Evolutionary conservation across 92 coral and sea anemone genomes (phyloP), one percentile per base, ranked within the genome.

Genomic region (Virgularia gustaviana): DNA sequence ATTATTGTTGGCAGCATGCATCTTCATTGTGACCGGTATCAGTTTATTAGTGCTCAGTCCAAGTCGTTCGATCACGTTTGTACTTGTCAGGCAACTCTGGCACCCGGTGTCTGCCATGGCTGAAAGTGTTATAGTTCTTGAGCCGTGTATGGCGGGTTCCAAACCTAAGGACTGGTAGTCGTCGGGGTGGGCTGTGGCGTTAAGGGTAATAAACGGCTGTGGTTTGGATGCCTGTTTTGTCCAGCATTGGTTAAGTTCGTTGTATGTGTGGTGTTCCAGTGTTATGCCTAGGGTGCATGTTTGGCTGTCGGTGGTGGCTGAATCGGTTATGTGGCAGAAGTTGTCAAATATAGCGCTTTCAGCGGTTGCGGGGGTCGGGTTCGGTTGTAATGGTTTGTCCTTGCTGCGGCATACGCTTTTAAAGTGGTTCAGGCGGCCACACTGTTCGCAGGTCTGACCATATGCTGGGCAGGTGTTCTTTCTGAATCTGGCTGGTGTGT

Each of bases 31-130:
- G 39, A 84, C 88, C 4, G 88, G 88, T 34, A 84, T 74, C 30
- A 84, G 79, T 30, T 84, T 79, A 0, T 67, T 68, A 45, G 55
- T 33, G 37, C 41, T 1, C 30, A 79, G 80, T 70, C 81, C 85
- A 32, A 84, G 36, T 57, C 75, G 77, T 20, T 71, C 44, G 31
- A 79, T 45, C 9, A 78, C 57, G 9, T 56, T 63, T 62, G 73
- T 65, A 81, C 88, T 47, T 44, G 84, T 83, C 1, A 62, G 70
- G 70, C 90, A 83, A 71, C 85, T 86, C 51, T 83, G 85, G 57
- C 83, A 83, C 65, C 83, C 83, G 4, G 79, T 79, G 78, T 83
- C 81, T 0, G 91, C 91, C 91, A 83, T 87, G 2, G 81, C 84
- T 0, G 90, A 61, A 55, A 77, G 80, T 67, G 27, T 62, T 54